Conservation (phyloP, 2,797 vertebrate species). For the Gephyroberyx darwinii region DNA sequence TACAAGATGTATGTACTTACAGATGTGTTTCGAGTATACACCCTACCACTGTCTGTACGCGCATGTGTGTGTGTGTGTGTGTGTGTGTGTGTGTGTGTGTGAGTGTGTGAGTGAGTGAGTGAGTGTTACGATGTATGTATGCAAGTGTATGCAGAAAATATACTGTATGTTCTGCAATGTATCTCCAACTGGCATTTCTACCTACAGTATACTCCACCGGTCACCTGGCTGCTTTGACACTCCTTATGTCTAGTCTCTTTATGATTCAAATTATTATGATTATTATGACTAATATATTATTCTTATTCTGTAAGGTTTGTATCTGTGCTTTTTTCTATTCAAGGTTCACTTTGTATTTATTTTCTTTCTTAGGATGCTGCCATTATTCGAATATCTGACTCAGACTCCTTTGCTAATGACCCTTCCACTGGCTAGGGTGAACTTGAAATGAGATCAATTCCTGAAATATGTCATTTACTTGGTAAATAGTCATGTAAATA, state of each 20-base stretch:
- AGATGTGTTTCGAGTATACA: slow-evolving; percentile 30
- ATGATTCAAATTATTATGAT: slow-evolving; percentile 52
- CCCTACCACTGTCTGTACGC: not conserved
- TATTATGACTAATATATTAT: slow-evolving; percentile 59
- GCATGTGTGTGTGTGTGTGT: slow-evolving; percentile 9
- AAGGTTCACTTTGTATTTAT: slow-evolving; percentile 33
- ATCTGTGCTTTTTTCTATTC: slow-evolving; percentile 38
- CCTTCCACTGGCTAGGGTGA: slow-evolving; percentile 9
- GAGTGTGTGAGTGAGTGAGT: slow-evolving; percentile 3
- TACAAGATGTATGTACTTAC: slow-evolving; percentile 52
- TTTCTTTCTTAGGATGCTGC: slow-evolving; percentile 27
- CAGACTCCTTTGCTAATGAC: not conserved
- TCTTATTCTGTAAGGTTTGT: slow-evolving; percentile 52
- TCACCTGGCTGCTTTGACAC: slow-evolving; percentile 62
- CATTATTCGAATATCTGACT: slow-evolving; percentile 16
- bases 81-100: not conserved
- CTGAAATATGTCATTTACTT: slow-evolving; percentile 24
- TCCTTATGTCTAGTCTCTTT: slow-evolving; percentile 25
- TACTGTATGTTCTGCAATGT: slow-evolving; percentile 15
- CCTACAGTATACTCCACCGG: slow-evolving; percentile 38
- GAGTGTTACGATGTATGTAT: not conserved
- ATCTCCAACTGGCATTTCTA: slow-evolving; percentile 32
- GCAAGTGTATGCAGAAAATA: slow-evolving; percentile 15
- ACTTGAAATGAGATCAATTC: slow-evolving; percentile 18
- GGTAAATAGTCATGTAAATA: slow-evolving; percentile 50